phyloP scores from a whole-genome alignment of 2,888 invertebrate genomes.

The Crioceris asparagi region DNA sequence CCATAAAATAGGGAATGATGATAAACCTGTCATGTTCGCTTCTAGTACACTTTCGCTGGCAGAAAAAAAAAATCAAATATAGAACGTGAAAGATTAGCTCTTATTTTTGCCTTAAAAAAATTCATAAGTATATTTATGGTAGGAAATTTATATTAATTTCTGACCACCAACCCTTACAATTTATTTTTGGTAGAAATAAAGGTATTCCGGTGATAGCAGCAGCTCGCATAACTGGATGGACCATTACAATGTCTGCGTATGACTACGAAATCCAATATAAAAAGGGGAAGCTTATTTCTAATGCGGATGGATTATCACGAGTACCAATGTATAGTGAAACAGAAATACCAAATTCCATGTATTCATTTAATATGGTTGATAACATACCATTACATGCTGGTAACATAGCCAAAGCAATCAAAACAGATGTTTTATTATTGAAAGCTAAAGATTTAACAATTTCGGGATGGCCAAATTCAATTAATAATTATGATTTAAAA shows the following conservation, averaged over 20 bases:
- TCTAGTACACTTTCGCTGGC: slow-evolving; percentile 23
- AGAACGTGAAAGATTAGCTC: slow-evolving; percentile 28
- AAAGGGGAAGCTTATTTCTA: slow-evolving; percentile 5
- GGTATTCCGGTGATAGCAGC: too few species aligned
- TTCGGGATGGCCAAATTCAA: slow-evolving; percentile 5
- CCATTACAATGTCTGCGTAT: slow-evolving; percentile 12
- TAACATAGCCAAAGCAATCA: slow-evolving; percentile 3
- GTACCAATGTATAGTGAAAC: slow-evolving; percentile 3
- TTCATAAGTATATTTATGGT: slow-evolving; percentile 30
- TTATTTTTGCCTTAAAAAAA: slow-evolving; percentile 27
- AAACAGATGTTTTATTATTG: slow-evolving; percentile 2
- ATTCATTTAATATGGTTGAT: slow-evolving; percentile 5
- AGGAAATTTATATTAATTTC: slow-evolving; percentile 20
- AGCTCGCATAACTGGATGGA: too few species aligned
- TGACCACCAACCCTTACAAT: slow-evolving; percentile 13
- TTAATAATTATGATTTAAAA: slow-evolving; percentile 1
- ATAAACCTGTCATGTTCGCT: slow-evolving; percentile 16
- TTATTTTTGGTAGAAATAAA: slow-evolving; percentile 13
- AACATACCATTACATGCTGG: slow-evolving; percentile 3
- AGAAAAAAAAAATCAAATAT: slow-evolving; percentile 29
- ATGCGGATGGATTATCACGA: slow-evolving; percentile 10
- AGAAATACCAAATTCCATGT: neutral
- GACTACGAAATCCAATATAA: slow-evolving; percentile 10
- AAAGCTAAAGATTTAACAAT: slow-evolving; percentile 5
- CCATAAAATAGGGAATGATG: slow-evolving; percentile 15